phyloP scores from a whole-genome alignment of 2,888 invertebrate genomes.

The Myathropa florea region DNA sequence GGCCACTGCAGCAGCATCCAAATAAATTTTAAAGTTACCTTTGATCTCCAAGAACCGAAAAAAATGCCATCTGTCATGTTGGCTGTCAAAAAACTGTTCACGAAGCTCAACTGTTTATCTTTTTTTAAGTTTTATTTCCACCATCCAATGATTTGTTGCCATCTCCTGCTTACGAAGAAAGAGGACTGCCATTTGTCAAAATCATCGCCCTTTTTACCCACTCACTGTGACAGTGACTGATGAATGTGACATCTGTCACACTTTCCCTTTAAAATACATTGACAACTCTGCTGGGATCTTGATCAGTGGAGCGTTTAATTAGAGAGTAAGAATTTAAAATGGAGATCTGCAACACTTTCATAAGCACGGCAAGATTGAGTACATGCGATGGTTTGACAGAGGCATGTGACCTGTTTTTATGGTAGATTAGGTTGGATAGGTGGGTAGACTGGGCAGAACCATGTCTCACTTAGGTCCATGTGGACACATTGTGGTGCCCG shows the following conservation, averaged over 20 bases:
- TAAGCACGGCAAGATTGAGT: neutral
- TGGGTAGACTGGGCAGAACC: too few relatives aligned
- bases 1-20: neutral
- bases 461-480: too few relatives aligned
- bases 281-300: neutral
- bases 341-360: neutral
- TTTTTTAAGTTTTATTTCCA: too few relatives aligned
- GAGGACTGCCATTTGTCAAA: neutral
- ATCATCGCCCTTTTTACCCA: neutral
- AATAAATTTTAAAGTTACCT: neutral
- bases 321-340: neutral
- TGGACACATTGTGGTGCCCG: too few relatives aligned
- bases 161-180: neutral
- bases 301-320: neutral
- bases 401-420: neutral
- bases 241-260: neutral
- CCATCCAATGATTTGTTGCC: neutral
- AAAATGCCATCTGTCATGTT: neutral
- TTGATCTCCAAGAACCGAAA: neutral
- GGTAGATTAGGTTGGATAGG: neutral
- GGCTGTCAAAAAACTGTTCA: neutral
- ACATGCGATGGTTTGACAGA: neutral
- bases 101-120: neutral
- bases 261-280: neutral
- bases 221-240: neutral